Evolutionary conservation across 2,797 vertebrate species (phyloP), one percentile per base, ranked within the genome.

Genomic region (Hypotaenidia okinawae): DNA sequence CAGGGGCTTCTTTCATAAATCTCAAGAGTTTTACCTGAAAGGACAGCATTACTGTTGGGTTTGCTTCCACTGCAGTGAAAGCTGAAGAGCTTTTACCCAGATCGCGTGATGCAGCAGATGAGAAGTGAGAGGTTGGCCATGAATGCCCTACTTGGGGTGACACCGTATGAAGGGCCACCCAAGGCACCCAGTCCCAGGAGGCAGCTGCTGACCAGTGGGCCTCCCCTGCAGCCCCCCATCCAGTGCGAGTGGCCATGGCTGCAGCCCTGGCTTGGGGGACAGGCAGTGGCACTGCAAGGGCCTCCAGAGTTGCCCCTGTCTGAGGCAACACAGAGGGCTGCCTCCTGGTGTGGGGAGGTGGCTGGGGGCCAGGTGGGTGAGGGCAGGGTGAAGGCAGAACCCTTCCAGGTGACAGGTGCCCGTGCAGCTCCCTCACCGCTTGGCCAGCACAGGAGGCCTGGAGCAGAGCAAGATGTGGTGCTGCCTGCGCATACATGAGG

Each of bases 371-470:
- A 37, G 25, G 14, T 22, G 37, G 17, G 17, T 3, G 13, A 49
- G 28, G 24, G 47, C 13, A 39, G 37, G 19, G 9, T 15, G n/a
- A 35, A 32, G 52, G 63, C 57, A 51, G 35, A 35, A n/a, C 21
- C 22, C 0, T 16, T 43, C 21, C n/a, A 8, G 80, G 17, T 10
- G 49, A 4, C 1, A 7, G 37, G 13, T 2, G 1, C 47, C 3
- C 6, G 2, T 12, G 25, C 69, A 28, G 22, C 59, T n/a, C 39
- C 30, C 28, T 39, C 19, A 4, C 33, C 3, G 23, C 35, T 41
- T 35, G 16, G 22, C 54, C 32, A 23, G 49, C 2, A 2, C 51
- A 15, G 51, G 52, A 25, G 39, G 6, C 6, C 0, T 7, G 25
- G 33, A 15, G 59, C 37, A 24, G 61, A 37, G 49, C 28, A 3